Evolutionary conservation across 1,140 invertebrate species (phyloP).

Genomic region (Oryctes rhinoceros): DNA sequence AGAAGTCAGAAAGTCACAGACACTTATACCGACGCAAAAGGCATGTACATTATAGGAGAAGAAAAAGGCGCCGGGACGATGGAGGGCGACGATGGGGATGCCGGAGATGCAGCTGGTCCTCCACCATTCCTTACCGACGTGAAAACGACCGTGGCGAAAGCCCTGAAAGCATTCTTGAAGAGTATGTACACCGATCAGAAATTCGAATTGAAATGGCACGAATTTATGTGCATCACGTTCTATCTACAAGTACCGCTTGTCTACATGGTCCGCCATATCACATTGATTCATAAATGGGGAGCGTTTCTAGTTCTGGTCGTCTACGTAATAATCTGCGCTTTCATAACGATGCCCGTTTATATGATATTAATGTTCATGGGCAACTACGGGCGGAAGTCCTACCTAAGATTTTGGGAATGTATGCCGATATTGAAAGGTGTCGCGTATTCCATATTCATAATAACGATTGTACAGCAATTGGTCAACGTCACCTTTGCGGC

Average conservation of each 20-base stretch:
- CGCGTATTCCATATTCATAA: background rate
- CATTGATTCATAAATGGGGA: slow-evolving; percentile 4
- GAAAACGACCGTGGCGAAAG: background rate
- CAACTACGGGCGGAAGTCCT: slow-evolving; percentile 23
- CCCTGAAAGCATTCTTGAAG: background rate
- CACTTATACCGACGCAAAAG: background rate
- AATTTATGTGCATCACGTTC: slow-evolving; percentile 39
- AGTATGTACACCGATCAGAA: background rate
- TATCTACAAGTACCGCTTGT: slow-evolving; percentile 29
- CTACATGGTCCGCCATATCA: slow-evolving; percentile 21
- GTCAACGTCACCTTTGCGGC: background rate
- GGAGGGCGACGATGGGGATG: background rate
- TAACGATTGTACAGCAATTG: background rate
- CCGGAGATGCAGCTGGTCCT: background rate
- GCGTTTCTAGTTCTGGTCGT: background rate
- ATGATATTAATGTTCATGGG: slow-evolving; percentile 40
- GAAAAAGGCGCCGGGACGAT: background rate
- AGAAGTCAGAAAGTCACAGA: background rate
- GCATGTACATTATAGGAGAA: slow-evolving; percentile 35
- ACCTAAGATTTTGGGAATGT: slow-evolving; percentile 37
- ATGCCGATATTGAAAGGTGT: slow-evolving; percentile 38
- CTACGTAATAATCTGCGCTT: slow-evolving; percentile 22
- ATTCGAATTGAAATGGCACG: slow-evolving; percentile 39
- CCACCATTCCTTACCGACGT: too few species aligned
- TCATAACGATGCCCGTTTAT: slow-evolving; percentile 37